A percentile compares a stretch with the other conserved stretches of the same genome.
These are phyloP conservation scores for Ctenopoma kingsleyae DNA, from an alignment of 2,797 vertebrate genomes.

Conservation along the genomic window DNA sequence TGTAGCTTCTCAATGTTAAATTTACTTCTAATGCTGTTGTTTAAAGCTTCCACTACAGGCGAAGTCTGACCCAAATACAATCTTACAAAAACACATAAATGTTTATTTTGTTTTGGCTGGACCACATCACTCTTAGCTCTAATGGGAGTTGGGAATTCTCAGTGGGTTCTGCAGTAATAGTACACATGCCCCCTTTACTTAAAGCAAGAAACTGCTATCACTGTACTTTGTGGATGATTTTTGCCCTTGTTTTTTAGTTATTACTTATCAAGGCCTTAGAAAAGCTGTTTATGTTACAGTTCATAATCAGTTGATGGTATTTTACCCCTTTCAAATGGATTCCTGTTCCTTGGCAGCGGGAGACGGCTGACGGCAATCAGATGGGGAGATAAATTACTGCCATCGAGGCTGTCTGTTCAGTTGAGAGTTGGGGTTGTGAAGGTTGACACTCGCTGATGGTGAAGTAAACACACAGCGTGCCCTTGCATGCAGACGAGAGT, in stretches of 20 bases:
- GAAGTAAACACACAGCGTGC: slow-evolving; percentile 74
- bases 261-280: slow-evolving; percentile 25
- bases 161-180: too few relatives aligned
- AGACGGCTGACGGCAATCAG: slow-evolving; percentile 62
- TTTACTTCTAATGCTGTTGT: too few relatives aligned
- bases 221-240: not conserved
- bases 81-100: too few relatives aligned
- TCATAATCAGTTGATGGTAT: slow-evolving; percentile 38
- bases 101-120: too few relatives aligned
- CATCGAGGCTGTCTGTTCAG: slow-evolving; percentile 68
- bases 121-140: too few relatives aligned
- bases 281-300: slow-evolving; percentile 41
- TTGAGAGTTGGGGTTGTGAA: slow-evolving; percentile 69
- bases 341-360: slow-evolving; percentile 41
- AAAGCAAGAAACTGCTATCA: not conserved
- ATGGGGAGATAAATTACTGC: slow-evolving; percentile 74
- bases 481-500: slow-evolving; percentile 51
- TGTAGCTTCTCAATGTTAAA: not conserved
- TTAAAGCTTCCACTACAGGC: too few relatives aligned
- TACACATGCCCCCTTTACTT: not conserved
- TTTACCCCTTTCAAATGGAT: slow-evolving; percentile 28
- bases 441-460: slow-evolving; percentile 71
- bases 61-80: too few relatives aligned
- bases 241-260: not conserved
- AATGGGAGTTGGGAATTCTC: too few relatives aligned